Conservation (phyloP, 2,113 vertebrate species). For the Dromaius novaehollandiae region DNA sequence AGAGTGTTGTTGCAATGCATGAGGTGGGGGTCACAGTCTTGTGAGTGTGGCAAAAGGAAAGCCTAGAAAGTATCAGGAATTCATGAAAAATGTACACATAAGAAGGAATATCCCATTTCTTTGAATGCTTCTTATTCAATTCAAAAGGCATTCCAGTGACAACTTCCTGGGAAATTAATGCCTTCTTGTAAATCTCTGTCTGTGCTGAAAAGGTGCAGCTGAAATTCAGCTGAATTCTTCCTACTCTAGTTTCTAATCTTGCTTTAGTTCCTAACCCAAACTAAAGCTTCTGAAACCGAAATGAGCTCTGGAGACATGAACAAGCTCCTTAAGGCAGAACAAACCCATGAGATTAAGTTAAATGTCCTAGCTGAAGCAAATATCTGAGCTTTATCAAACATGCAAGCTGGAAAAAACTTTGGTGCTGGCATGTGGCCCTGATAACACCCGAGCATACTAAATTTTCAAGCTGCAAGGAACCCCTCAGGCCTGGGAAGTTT, state of each 20-base stretch:
- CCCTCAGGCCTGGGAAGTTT: not conserved
- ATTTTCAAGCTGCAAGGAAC: not conserved
- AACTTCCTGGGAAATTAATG: slow-evolving; percentile 34
- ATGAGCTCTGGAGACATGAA: slow-evolving; percentile 1
- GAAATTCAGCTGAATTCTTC: slow-evolving; percentile 27
- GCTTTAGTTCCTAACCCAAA: not conserved
- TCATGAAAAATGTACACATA: slow-evolving; percentile 12
- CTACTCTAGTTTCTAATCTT: not conserved
- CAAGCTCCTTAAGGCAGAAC: slow-evolving; percentile 23
- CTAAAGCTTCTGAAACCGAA: slow-evolving; percentile 9
- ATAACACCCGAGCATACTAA: not conserved
- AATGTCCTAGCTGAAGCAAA: not conserved
- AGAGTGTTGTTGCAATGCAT: not conserved
- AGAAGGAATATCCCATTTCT: slow-evolving; percentile 33
- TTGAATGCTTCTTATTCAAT: slow-evolving; percentile 32
- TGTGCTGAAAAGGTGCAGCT: slow-evolving; percentile 14
- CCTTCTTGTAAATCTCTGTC: slow-evolving; percentile 12
- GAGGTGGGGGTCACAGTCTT: not conserved
- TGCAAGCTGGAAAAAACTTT: not conserved
- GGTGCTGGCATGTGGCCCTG: not conserved
- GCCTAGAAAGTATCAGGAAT: slow-evolving; percentile 47
- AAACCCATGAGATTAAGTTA: slow-evolving; percentile 23
- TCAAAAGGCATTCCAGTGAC: slow-evolving; percentile 37
- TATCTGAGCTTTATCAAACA: not conserved
- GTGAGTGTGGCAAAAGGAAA: not conserved